These are phyloP conservation scores for Toxotes jaculatrix DNA, from an alignment of 2,113 vertebrate genomes.

Conservation along the genomic window DNA sequence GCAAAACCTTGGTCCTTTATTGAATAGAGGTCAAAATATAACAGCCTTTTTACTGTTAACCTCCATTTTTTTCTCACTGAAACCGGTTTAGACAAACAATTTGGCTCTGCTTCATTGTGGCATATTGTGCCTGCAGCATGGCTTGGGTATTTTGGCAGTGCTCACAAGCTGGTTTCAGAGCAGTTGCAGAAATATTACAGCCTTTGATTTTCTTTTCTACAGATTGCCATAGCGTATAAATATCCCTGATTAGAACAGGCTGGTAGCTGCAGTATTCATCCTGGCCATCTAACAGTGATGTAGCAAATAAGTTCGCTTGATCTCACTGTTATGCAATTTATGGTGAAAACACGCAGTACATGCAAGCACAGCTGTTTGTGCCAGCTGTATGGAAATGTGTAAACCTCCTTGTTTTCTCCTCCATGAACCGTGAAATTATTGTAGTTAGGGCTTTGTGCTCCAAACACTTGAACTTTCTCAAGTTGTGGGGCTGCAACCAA, in stretches of 20 bases:
- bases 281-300: conserved; percentile 18
- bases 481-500: background rate
- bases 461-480: background rate
- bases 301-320: conserved; percentile 23
- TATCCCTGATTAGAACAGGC: conserved; percentile 41
- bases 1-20: conserved; percentile 41
- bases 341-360: background rate
- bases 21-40: conserved; percentile 52
- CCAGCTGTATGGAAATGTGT: background rate
- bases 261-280: conserved; percentile 10
- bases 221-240: conserved; percentile 43
- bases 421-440: background rate
- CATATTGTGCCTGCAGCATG: conserved; percentile 58
- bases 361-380: conserved; percentile 10
- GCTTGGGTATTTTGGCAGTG: conserved; percentile 56
- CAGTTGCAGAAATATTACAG: conserved; percentile 52
- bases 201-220: conserved; percentile 47
- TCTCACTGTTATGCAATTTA: conserved; percentile 3
- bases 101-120: conserved; percentile 52
- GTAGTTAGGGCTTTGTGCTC: background rate
- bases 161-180: conserved; percentile 39
- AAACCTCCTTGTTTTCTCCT: background rate
- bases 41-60: conserved; percentile 51
- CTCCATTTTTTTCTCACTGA: conserved; percentile 57
- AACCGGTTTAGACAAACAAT: conserved; percentile 55